Evolutionary conservation across 2,113 vertebrate species (phyloP), one percentile per base, ranked within the genome.

Genomic region (Passer domesticus): DNA sequence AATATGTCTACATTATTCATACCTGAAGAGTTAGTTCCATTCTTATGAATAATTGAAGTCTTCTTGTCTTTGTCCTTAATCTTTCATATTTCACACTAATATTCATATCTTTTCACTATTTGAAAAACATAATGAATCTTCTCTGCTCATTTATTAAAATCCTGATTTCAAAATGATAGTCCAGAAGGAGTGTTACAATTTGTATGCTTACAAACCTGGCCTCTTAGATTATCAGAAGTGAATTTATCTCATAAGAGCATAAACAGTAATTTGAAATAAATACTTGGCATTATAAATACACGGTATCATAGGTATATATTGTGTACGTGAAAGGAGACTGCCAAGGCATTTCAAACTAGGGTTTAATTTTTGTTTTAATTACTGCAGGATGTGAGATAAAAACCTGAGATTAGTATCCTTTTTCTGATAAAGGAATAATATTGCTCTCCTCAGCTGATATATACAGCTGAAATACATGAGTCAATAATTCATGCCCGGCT

Each of bases 1-100:
- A 94, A 81, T 80, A 93, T 19, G 15, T 67, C 76, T 92, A 66
- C 80, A 83, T 96, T 94, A 93, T 97, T 95, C 47, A 95, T 92
- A 84, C 56, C 87, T 81, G 72, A 90, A 74, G 88, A 74, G 64
- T 92, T 95, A 74, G 55, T 93, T 94, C 90, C 30, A 52, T 85
- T 86, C 64, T 63, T 76, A 83, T 90, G 78, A 96, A 97, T 92
- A 96, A 94, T 93, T 89, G 56, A 90, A 49, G 9, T 86, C 23
- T 41, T 90, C 75, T 74, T 91, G 67, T 68, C 88, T 92, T 92
- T 93, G 68, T 93, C 91, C 80, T 92, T 93, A 62, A 43, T 83
- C 68, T 92, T 90, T 88, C 46, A 33, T 92, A 90, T 89, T 91
- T 89, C 52, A 77, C 30, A 67, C 39, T 67, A 47, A 52, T 82